Base-by-base conservation (phyloP, 1,140 invertebrate species). In the Drosophila erecta region DNA sequence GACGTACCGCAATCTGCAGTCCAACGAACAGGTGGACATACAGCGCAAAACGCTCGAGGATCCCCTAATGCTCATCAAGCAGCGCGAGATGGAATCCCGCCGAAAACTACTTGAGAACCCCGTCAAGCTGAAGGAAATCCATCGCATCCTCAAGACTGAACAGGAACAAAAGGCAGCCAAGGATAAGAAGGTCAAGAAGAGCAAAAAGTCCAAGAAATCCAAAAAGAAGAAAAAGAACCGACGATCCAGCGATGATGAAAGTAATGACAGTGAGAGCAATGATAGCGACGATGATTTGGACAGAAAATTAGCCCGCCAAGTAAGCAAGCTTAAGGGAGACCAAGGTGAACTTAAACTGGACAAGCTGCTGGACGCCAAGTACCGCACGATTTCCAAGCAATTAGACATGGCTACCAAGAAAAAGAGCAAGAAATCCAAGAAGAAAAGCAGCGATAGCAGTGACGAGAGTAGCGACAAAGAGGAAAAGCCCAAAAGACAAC, bases 31-130 rank as follows among this genome's bases (percentile, higher is more conserved):
- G 93, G 96, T 97, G 5, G 96, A 98, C 93, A 93, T 97, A 69
- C 94, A 94, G 40, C 94, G 96, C 47, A 98, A 98, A 93, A 94
- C 98, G 61, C 94, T 97, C 92, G 98, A 98, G 93, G 98, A 98
- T 94, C 98, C 98, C 1, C 91, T 98, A 30, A 95, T 97, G 81
- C 93, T 95, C 2, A 98, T 98, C 1, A 96, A 96, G 81, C 95
- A 97, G 91, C 94, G 95, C 60, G 96, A 98, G 93, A 94, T 97
- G 91, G 97, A 98, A 93, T 95, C 95, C 1, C 93, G 95, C 41
- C 94, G 94, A 53, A 95, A 97, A 77, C 93, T 98, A 22, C 90
- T 98, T 8, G 96, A 97, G 77, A 98, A 98, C 94, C 97, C 97
- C n/a, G 94, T 98, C 0, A 97, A 97, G 92, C 93, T 98, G 71